phyloP scores from a whole-genome alignment of 2,888 invertebrate species.

The Chymomyza fuscimana region DNA sequence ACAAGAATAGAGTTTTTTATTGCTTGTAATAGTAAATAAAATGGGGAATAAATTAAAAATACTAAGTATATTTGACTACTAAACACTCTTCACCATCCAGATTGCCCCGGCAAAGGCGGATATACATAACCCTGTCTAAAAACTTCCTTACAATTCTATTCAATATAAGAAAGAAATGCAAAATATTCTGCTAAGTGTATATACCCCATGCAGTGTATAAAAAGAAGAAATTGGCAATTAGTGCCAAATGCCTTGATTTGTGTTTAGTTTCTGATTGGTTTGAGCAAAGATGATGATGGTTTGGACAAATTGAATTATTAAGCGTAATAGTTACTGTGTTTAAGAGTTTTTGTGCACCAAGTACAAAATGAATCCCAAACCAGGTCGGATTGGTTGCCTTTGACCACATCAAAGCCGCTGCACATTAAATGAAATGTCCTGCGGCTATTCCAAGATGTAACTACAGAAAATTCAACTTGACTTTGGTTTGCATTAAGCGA shows the following conservation, averaged over 20 bases:
- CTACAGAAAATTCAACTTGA: conserved; percentile 1
- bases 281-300: background rate
- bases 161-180: too few species aligned
- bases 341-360: background rate
- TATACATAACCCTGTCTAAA: too few species aligned
- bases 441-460: background rate
- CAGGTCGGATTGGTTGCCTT: background rate
- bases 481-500: conserved; percentile 1
- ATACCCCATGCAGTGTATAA: background rate
- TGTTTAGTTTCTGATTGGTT: conserved; percentile 7
- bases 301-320: conserved; percentile 13
- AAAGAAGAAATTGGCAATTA: conserved; percentile 14
- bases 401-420: background rate
- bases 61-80: too few species aligned
- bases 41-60: too few species aligned
- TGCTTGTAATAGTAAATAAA: too few species aligned
- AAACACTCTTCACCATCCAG: too few species aligned
- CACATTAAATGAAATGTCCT: background rate
- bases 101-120: too few species aligned
- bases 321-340: background rate
- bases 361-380: background rate
- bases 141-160: too few species aligned
- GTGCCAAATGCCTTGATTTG: conserved; percentile 18
- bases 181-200: background rate
- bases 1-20: too few species aligned